These are phyloP conservation scores for Diabrotica undecimpunctata DNA, from an alignment of 1,140 invertebrate genomes.

Conservation along the genomic window DNA sequence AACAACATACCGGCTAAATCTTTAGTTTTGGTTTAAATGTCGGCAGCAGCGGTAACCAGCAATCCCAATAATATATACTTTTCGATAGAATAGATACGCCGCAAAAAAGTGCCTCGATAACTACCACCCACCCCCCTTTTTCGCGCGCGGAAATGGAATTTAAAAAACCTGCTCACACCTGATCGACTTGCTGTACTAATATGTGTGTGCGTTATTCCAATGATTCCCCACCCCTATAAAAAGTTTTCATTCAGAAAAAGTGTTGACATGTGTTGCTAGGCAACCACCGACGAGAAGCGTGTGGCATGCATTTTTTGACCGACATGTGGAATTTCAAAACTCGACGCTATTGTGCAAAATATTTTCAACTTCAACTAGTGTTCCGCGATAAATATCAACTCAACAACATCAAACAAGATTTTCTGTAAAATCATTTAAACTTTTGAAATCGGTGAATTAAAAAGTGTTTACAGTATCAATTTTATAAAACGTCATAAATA, in stretches of 20 bases:
- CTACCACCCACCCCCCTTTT: background rate
- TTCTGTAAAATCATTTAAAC: no score
- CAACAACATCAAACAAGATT: no score
- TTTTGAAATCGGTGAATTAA: no score
- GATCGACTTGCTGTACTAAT: slow-evolving; percentile 22
- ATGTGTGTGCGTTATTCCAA: slow-evolving; percentile 30
- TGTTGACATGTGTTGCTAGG: slow-evolving; percentile 59
- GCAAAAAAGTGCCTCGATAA: background rate
- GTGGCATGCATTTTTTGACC: slow-evolving; percentile 30
- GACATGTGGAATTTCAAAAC: slow-evolving; percentile 19
- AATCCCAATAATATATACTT: slow-evolving; percentile 16
- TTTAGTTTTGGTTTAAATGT: slow-evolving; percentile 30
- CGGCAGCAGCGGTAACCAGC: slow-evolving; percentile 13
- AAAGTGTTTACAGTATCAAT: no score
- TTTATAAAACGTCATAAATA: no score
- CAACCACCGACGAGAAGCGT: slow-evolving; percentile 45
- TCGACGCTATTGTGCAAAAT: background rate
- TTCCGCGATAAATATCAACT: background rate
- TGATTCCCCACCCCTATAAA: slow-evolving; percentile 44
- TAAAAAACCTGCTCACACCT: slow-evolving; percentile 19
- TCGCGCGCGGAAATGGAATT: slow-evolving; percentile 7
- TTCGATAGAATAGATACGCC: background rate
- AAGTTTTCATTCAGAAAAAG: slow-evolving; percentile 63
- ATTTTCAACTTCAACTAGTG: background rate
- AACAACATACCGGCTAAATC: slow-evolving; percentile 39